Evolutionary conservation across 92 coral and sea anemone genomes (phyloP).

Genomic region (Epizoanthus rinbou): DNA sequence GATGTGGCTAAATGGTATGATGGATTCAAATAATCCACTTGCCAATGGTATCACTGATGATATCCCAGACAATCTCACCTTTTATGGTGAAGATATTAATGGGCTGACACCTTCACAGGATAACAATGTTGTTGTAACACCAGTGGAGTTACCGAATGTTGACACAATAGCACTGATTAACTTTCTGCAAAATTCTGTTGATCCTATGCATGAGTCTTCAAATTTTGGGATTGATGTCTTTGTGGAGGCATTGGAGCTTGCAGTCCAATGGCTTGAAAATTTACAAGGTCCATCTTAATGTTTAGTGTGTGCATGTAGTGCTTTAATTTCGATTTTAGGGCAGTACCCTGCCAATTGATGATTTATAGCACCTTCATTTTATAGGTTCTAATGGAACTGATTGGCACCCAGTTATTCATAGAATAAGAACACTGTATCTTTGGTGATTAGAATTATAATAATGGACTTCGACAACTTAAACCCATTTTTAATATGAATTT

Average conservation of each 20-base stretch:
- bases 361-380: no score
- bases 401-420: no score
- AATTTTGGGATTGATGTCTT: conserved; percentile 39
- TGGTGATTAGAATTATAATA: no score
- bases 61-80: conserved; percentile 37
- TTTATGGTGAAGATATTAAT: conserved; percentile 54
- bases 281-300: not conserved
- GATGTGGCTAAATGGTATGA: conserved; percentile 72
- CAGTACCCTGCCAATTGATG: no score
- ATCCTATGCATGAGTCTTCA: conserved; percentile 20
- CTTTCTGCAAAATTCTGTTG: conserved; percentile 34
- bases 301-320: no score
- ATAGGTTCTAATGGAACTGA: no score
- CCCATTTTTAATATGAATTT: no score
- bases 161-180: conserved; percentile 5
- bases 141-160: conserved; percentile 37
- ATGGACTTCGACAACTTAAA: no score
- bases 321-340: no score
- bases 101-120: conserved; percentile 51
- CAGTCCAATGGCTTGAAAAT: conserved; percentile 30
- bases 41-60: conserved; percentile 55
- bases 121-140: conserved; percentile 41
- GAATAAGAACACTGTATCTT: no score
- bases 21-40: conserved; percentile 54
- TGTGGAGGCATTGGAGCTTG: conserved; percentile 30